Evolutionary conservation across 2,888 invertebrate genomes (phyloP).

Genomic region (Sminthurides aquaticus): DNA sequence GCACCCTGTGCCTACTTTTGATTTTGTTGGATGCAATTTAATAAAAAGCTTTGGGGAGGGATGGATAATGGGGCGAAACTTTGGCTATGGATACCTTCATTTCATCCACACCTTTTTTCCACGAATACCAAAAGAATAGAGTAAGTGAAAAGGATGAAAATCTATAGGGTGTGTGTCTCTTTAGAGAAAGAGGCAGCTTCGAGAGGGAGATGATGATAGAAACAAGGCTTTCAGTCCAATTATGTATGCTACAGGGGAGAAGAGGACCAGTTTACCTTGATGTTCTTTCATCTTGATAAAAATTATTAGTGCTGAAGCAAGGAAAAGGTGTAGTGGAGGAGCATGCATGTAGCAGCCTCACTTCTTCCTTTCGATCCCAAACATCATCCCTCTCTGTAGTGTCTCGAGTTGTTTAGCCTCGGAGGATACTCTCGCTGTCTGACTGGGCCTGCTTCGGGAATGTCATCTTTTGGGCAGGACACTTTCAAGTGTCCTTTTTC

Average conservation of each 20-base stretch:
- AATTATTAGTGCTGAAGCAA: conserved; percentile 20
- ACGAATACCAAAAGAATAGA: background rate
- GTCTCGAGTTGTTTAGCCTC: too few relatives aligned
- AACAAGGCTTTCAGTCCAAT: background rate
- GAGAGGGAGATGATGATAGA: too few relatives aligned
- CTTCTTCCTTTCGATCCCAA: too few relatives aligned
- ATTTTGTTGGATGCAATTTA: background rate
- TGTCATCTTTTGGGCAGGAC: too few relatives aligned
- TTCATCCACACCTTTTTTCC: background rate
- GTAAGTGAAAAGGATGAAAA: background rate
- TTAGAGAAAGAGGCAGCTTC: too few relatives aligned
- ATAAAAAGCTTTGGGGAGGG: background rate
- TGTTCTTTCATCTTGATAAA: conserved; percentile 23
- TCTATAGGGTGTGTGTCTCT: too few relatives aligned
- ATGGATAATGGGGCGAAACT: background rate
- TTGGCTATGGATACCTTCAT: background rate
- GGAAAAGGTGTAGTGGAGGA: background rate
- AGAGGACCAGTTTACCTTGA: conserved; percentile 26
- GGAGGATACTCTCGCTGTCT: too few relatives aligned
- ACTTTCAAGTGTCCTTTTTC: too few relatives aligned
- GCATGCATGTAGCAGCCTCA: too few relatives aligned
- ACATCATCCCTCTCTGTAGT: too few relatives aligned
- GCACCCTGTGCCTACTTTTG: too few relatives aligned
- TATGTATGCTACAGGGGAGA: background rate
- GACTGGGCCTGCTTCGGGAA: too few relatives aligned